These are phyloP conservation scores for Tenthredo notha DNA, from an alignment of 2,888 invertebrate genomes.

Conservation along the genomic window DNA sequence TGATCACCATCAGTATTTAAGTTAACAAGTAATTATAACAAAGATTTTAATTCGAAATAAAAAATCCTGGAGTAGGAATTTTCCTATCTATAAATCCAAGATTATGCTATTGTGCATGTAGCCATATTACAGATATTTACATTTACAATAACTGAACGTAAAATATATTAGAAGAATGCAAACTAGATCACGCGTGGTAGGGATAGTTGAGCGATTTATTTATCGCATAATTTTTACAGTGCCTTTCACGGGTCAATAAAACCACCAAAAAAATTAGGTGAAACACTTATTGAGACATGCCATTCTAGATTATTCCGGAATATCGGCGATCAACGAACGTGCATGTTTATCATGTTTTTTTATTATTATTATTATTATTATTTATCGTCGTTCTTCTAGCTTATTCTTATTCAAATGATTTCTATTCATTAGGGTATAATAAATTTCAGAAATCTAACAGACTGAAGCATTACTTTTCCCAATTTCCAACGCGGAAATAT, in stretches of 20 bases:
- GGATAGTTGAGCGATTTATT: not conserved
- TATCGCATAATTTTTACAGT: not conserved
- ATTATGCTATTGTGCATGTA: not conserved
- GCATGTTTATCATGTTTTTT: not conserved
- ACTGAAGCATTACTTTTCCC: not conserved
- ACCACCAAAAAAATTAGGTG: not conserved
- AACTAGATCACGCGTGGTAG: constrained; percentile 14
- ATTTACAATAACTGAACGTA: not conserved
- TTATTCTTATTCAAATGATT: not conserved
- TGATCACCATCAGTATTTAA: not conserved
- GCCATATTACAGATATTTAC: not conserved
- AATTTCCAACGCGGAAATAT: not conserved
- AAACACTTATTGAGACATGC: not conserved
- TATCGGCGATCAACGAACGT: not conserved
- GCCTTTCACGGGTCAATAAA: not conserved
- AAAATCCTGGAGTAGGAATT: not conserved
- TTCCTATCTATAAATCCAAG: not conserved
- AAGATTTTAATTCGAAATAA: not conserved
- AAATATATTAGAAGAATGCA: not conserved
- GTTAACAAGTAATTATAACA: not conserved
- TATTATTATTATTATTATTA: not conserved
- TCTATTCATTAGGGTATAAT: not conserved
- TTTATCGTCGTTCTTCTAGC: not conserved
- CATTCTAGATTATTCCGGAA: constrained; percentile 1
- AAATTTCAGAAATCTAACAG: not conserved